Base-by-base conservation (phyloP, 2,888 invertebrate species). In the Oithona nana region DNA sequence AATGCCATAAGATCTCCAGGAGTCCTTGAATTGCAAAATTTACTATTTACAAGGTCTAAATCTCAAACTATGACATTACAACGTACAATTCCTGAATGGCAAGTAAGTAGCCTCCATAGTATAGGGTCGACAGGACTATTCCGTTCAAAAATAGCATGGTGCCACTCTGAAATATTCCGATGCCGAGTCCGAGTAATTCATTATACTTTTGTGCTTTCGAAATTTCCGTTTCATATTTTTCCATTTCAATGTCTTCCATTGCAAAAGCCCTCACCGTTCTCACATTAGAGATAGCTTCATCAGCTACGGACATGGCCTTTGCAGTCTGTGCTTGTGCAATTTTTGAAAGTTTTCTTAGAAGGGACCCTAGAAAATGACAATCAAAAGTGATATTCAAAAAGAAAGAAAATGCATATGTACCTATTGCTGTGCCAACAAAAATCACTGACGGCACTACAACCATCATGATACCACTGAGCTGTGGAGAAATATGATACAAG, bases 1-100 rank as follows among this genome's bases (percentile, higher is more conserved):
- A 93, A 97, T 0, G 94, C 86, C 93, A 97, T 95, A 54, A 97
- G 79, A 69, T 92, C 86, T 51, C 95, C 95, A 0, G 92, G 83
- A 0, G 85, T 80, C 69, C n/a, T n/a, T n/a, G n/a, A n/a, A n/a
- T n/a, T n/a, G n/a, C n/a, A n/a, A n/a, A n/a, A n/a, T n/a, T n/a
- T n/a, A n/a, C n/a, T n/a, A n/a, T n/a, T n/a, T n/a, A n/a, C n/a
- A n/a, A n/a, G n/a, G n/a, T n/a, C n/a, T n/a, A n/a, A n/a, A n/a
- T n/a, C n/a, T n/a, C n/a, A n/a, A n/a, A n/a, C n/a, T n/a, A n/a
- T n/a, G n/a, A n/a, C n/a, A n/a, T n/a, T n/a, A n/a, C n/a, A n/a
- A n/a, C n/a, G n/a, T n/a, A n/a, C n/a, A 95, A 77, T 69, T 86
- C 82, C 52, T 85, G 82, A 8, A 80, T 79, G 0, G 88, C 83